Conservation (phyloP, 1,140 invertebrate species). For the Drosophila micromelanica region DNA sequence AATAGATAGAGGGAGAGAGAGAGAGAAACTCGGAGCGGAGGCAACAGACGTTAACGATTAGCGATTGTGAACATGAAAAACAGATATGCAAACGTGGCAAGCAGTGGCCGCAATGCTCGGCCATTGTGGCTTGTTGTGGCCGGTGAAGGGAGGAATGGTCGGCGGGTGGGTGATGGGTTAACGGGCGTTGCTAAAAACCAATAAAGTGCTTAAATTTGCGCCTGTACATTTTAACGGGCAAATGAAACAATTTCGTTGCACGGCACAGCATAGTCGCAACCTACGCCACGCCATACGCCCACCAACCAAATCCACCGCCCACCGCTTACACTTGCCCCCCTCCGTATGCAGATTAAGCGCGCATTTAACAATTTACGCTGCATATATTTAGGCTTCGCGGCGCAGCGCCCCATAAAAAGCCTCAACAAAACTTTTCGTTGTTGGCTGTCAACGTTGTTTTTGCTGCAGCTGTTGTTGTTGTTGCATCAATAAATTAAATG, state of each 20-base stretch:
- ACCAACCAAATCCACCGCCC: background rate
- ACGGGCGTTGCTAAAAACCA: slow-evolving; percentile 47
- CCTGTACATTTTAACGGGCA: slow-evolving; percentile 77
- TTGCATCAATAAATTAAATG: slow-evolving; percentile 82
- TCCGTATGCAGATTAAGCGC: slow-evolving; percentile 75
- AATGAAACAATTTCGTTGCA: slow-evolving; percentile 72
- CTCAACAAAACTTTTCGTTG: slow-evolving; percentile 48
- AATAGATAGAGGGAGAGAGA: slow-evolving; percentile 20
- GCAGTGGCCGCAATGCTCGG: slow-evolving; percentile 54
- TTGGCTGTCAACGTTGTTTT: slow-evolving; percentile 38
- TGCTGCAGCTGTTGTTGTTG: slow-evolving; percentile 26
- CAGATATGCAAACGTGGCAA: slow-evolving; percentile 79
- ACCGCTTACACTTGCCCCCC: too few relatives aligned
- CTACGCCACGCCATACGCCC: slow-evolving; percentile 26
- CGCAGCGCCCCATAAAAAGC: slow-evolving; percentile 47
- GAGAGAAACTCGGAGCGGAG: background rate
- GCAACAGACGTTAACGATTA: slow-evolving; percentile 59
- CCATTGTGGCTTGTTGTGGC: slow-evolving; percentile 9
- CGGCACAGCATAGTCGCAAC: slow-evolving; percentile 19
- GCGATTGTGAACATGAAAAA: slow-evolving; percentile 75
- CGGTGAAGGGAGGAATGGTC: background rate
- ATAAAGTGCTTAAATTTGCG: slow-evolving; percentile 78
- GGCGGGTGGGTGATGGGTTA: background rate
- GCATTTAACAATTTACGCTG: slow-evolving; percentile 81
- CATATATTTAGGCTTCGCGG: slow-evolving; percentile 71